Base-by-base conservation (phyloP, 2,113 vertebrate species). In the Camelus dromedarius region DNA sequence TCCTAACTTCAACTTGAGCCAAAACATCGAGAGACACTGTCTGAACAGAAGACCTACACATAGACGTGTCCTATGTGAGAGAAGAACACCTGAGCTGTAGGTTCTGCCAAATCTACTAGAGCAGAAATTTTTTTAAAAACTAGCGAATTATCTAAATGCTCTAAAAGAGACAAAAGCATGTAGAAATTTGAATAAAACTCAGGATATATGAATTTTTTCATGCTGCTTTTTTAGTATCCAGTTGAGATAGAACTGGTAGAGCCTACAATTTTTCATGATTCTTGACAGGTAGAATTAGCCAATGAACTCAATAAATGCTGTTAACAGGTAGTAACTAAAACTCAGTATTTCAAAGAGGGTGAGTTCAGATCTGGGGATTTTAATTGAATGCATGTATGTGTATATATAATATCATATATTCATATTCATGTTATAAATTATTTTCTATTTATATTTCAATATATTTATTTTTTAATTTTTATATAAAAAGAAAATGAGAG, bases 161-260 rank as follows among this genome's bases (percentile, higher is more conserved):
- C 86, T 91, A 64, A 64, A 89, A 56, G 13, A 67, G 5, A 86
- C 0, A 85, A 82, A 66, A 94, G 58, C 20, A 62, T 30, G 19
- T 26, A 81, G 11, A 77, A 69, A 62, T 48, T 28, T 89, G 5
- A n/a, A n/a, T 11, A 73, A 75, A 56, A 56, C 2, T 52, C 11
- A 24, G 4, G 64, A 60, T 42, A 15, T 16, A 28, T 95, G 54
- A 75, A 62, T 72, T 93, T 97, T 95, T 77, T 79, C 38, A 89
- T 89, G 10, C 0, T 85, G n/a, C 28, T 50, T 38, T 76, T 81
- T 88, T n/a, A 89, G 11, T 64, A 95, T n/a, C 28, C 15, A 26
- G 12, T 62, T 89, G 35, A 91, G 22, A 54, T 52, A 66, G 92
- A 92, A 93, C 22, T 66, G 42, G 85, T 58, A 54, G 28, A 58